Evolutionary conservation across 2,113 vertebrate genomes (phyloP).

Genomic region (Agapornis roseicollis): DNA sequence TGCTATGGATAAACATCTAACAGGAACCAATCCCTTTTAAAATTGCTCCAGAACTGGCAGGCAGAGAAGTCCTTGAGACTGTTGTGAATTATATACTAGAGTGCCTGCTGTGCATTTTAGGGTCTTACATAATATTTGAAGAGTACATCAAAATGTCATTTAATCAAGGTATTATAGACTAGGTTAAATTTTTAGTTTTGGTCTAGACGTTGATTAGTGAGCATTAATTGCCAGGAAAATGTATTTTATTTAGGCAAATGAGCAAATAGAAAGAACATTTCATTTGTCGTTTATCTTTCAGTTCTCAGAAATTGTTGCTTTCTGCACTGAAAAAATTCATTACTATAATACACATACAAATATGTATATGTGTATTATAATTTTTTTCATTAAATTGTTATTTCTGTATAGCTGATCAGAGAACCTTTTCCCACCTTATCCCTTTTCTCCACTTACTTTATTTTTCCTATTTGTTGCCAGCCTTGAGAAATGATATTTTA

Average conservation of each 20-base stretch:
- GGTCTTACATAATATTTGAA: background rate
- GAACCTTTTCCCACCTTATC: background rate
- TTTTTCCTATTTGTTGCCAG: background rate
- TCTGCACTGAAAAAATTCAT: background rate
- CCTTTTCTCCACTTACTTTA: background rate
- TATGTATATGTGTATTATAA: background rate
- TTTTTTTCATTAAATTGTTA: background rate
- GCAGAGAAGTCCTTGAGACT: background rate
- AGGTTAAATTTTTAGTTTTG: background rate
- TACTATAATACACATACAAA: background rate
- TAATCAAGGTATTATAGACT: background rate
- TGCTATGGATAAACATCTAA: slow-evolving; percentile 22
- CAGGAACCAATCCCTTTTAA: slow-evolving; percentile 39
- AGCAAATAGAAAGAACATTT: background rate
- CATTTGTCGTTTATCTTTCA: background rate
- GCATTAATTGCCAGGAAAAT: background rate
- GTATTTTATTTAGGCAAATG: background rate
- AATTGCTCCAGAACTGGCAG: slow-evolving; percentile 18
- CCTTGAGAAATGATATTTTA: background rate
- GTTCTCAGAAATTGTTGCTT: background rate
- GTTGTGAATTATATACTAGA: background rate
- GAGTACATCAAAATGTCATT: background rate
- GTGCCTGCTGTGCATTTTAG: background rate
- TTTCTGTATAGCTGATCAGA: background rate
- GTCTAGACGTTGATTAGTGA: background rate